These are phyloP conservation scores for Natator depressus DNA, from an alignment of 2,113 vertebrate species.

Conservation along the genomic window DNA sequence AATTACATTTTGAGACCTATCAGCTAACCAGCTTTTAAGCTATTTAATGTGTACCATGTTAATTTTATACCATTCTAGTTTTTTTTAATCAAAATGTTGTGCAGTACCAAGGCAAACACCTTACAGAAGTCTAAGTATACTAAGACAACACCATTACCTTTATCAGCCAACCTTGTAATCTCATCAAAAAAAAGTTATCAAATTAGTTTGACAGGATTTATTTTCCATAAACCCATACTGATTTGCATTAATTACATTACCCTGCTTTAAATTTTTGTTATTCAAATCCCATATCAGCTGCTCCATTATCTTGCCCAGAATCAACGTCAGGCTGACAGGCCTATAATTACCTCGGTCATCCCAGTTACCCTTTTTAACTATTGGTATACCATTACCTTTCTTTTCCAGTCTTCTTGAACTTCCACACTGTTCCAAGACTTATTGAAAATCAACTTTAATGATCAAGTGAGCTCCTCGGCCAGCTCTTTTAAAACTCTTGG, in stretches of 20 bases:
- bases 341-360: neutral
- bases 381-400: neutral
- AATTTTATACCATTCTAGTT: neutral
- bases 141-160: neutral
- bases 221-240: neutral
- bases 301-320: neutral
- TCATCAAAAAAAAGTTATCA: neutral
- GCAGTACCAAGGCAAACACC: neutral
- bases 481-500: too few relatives aligned
- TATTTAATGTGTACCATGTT: neutral
- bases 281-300: neutral
- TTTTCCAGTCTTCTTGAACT: neutral
- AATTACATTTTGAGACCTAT: too few relatives aligned
- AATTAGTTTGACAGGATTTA: neutral
- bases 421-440: too few relatives aligned
- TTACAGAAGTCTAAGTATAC: neutral
- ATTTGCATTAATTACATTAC: neutral
- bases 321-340: neutral
- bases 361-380: neutral
- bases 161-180: neutral
- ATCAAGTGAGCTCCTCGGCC: too few relatives aligned
- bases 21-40: too few relatives aligned
- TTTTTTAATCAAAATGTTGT: neutral
- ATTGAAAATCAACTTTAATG: too few relatives aligned
- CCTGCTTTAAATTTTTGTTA: neutral